phyloP scores from a whole-genome alignment of 2,888 invertebrate species.

The Meloe dianella region DNA sequence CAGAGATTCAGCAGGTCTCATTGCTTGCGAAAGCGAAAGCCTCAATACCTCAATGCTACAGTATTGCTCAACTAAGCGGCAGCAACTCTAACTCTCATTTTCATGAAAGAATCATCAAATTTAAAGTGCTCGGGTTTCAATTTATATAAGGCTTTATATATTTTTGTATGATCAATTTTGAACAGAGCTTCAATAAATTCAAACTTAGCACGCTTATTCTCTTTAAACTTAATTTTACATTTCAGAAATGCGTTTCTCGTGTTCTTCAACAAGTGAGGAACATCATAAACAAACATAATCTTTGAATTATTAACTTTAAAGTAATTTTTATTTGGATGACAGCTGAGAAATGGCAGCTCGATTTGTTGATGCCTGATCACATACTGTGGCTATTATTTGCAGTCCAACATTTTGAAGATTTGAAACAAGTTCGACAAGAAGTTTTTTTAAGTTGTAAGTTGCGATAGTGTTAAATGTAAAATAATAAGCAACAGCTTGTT shows the following conservation, averaged over 20 bases:
- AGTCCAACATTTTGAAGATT: not conserved
- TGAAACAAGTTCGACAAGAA: not conserved
- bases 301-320: not conserved
- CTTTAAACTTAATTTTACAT: slow-evolving; percentile 13
- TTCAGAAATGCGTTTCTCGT: slow-evolving; percentile 11
- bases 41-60: slow-evolving; percentile 24
- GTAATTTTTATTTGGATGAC: not conserved
- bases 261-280: slow-evolving; percentile 18
- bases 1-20: slow-evolving; percentile 16
- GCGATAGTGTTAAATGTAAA: not conserved
- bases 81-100: slow-evolving; percentile 30
- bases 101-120: slow-evolving; percentile 17
- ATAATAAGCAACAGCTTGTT: not conserved
- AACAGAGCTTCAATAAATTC: slow-evolving; percentile 18
- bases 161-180: slow-evolving; percentile 11
- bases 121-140: slow-evolving; percentile 12
- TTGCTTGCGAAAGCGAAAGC: not conserved
- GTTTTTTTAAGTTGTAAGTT: not conserved
- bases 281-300: slow-evolving; percentile 3
- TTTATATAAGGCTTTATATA: slow-evolving; percentile 13
- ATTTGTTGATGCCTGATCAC: not conserved
- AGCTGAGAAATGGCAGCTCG: not conserved
- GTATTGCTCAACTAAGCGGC: slow-evolving; percentile 22
- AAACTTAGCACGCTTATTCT: slow-evolving; percentile 16
- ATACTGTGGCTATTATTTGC: not conserved